Base-by-base conservation (phyloP, 2,113 vertebrate species). In the Hepsetus odoe region DNA sequence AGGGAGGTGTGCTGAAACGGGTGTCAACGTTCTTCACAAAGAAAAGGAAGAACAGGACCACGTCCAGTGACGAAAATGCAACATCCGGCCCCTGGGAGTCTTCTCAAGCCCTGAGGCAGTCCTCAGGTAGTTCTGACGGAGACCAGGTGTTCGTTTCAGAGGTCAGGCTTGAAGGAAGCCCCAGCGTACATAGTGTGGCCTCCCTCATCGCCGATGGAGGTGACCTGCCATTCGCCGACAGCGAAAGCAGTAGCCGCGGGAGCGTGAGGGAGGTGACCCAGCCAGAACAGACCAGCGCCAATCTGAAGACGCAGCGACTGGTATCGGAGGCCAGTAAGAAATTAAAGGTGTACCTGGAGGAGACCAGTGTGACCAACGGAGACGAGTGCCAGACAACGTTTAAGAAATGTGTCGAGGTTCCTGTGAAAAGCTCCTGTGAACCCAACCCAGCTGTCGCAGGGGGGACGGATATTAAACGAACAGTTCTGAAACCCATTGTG, bases 141-240 rank as follows among this genome's bases (percentile, higher is more conserved):
- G 80, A 80, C 44, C 20, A 5, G 38, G 77, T 32, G 75, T 78
- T 2, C 4, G 40, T 1, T 46, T 32, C 73, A 12, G 40, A 66
- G n/a, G 51, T 59, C 0, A 72, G 64, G 24, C 2, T 18, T 1
- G n/a, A 67, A 0, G 69, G 70, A 5, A 79, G 79, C 26, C 84
- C 88, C 42, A 86, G 84, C 44, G 69, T n/a, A 58, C 80, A 84
- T 0, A 91, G 88, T 30, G 4, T 77, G 26, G 58, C 42, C 8
- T 93, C 87, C 11, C 1, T 80, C 55, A 1, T 26, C 3, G 30
- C 70, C 0, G 69, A 70, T 16, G 88, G 78, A 2, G 83, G 69
- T 0, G 83, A 88, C 1, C 5, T 92, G 20, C 90, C 90, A 0
- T 94, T 94, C 1, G 91, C 88, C 0, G 91, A 93, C 59, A 91